A percentile compares a stretch with the other conserved stretches of the same genome.
These are phyloP conservation scores for Cygnus buccinator DNA, from an alignment of 2,113 vertebrate species.

Conservation along the genomic window DNA sequence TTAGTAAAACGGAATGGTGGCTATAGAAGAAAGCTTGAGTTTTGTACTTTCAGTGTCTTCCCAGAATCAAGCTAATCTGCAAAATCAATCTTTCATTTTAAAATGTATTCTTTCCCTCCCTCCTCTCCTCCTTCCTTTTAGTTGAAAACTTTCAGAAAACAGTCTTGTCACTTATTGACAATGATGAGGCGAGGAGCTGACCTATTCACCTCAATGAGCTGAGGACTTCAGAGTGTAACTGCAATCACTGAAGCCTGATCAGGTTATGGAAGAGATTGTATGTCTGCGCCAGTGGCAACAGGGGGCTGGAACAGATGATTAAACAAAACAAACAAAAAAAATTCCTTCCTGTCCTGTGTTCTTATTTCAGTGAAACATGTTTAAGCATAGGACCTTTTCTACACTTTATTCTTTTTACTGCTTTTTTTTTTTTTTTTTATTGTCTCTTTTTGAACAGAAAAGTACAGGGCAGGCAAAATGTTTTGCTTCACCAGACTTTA, in stretches of 20 bases:
- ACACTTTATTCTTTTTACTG: fast-evolving
- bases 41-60: background rate
- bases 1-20: background rate
- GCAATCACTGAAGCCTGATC: background rate
- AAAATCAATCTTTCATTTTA: slow-evolving; percentile 26
- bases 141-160: slow-evolving; percentile 35
- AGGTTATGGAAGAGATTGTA: background rate
- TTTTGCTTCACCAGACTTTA: background rate
- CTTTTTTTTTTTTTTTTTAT: background rate
- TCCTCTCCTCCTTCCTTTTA: background rate
- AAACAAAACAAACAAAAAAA: background rate
- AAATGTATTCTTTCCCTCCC: background rate
- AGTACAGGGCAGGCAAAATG: background rate
- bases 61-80: background rate
- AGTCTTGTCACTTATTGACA: slow-evolving; percentile 38
- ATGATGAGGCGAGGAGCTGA: background rate
- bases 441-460: background rate
- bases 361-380: background rate
- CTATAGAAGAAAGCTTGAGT: background rate
- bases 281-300: background rate
- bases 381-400: background rate
- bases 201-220: slow-evolving; percentile 4
- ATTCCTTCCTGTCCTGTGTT: background rate
- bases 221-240: slow-evolving; percentile 18
- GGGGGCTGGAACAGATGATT: background rate